A percentile compares a stretch with the other conserved stretches of the same genome.
Evolutionary conservation across 2,113 vertebrate species (phyloP).

Genomic region (Scomber japonicus): DNA sequence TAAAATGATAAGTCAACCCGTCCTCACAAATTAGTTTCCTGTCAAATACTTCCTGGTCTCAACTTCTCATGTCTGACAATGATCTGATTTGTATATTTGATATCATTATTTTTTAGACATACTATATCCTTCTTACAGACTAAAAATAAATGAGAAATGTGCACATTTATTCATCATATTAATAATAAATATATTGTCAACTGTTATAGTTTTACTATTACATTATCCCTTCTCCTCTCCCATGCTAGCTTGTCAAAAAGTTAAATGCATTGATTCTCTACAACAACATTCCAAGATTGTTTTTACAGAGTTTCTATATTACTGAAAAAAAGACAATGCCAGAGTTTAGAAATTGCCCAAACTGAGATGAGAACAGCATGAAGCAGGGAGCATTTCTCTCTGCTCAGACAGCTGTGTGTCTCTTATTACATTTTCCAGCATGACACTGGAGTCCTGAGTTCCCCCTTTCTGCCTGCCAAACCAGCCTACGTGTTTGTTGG

Average conservation of each 20-base stretch:
- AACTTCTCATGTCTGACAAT: no score
- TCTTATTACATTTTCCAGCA: slow-evolving; percentile 82
- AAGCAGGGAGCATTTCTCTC: slow-evolving; percentile 49
- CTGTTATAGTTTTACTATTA: no score
- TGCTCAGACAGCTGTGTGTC: slow-evolving; percentile 69
- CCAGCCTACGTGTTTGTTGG: slow-evolving; percentile 61
- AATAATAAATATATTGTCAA: no score
- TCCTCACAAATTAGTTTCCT: background rate
- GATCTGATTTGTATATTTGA: no score
- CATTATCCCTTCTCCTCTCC: no score
- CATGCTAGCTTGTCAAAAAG: no score
- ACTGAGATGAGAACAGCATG: slow-evolving; percentile 41
- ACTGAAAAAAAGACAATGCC: slow-evolving; percentile 14
- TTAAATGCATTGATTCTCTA: no score
- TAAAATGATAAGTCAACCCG: background rate
- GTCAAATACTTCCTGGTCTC: no score
- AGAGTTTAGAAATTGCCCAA: slow-evolving; percentile 26
- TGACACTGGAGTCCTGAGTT: slow-evolving; percentile 64
- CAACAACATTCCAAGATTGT: background rate
- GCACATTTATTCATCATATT: no score
- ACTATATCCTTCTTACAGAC: no score
- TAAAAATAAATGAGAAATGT: no score
- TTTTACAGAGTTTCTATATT: slow-evolving; percentile 10
- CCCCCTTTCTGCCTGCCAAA: slow-evolving; percentile 65
- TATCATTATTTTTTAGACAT: no score